phyloP scores from a whole-genome alignment of 1,140 invertebrate species.

The Sarcophaga bullata region DNA sequence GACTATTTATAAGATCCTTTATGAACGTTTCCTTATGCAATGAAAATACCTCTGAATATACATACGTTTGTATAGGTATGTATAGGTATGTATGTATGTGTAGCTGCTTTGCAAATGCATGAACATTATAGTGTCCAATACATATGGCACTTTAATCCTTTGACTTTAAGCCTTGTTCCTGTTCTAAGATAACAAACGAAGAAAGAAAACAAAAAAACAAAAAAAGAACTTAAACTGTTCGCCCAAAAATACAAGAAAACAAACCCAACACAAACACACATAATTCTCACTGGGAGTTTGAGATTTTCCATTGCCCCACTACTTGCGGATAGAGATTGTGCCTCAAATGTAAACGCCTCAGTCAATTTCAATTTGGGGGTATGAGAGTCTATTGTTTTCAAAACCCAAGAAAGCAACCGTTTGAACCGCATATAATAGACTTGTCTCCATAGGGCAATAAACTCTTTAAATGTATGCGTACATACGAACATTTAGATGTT shows the following conservation, averaged over 20 bases:
- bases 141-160: constrained; percentile 27
- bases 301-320: too few relatives aligned
- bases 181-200: background rate
- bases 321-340: too few relatives aligned
- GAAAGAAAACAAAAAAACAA: background rate
- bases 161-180: constrained; percentile 19
- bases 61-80: too few relatives aligned
- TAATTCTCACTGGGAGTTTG: background rate
- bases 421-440: constrained; percentile 37
- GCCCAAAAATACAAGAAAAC: background rate
- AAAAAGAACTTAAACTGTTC: background rate
- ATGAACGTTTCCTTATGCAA: constrained; percentile 8
- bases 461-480: background rate
- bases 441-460: constrained; percentile 8
- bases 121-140: background rate
- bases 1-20: background rate
- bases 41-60: background rate
- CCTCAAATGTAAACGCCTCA: background rate
- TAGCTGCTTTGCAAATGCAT: background rate
- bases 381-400: background rate
- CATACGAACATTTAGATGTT: too few relatives aligned
- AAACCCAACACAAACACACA: background rate
- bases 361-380: background rate
- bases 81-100: background rate
- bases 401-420: constrained; percentile 20